Conservation (phyloP, 2,888 invertebrate species). For the Hybos culiciformis region DNA sequence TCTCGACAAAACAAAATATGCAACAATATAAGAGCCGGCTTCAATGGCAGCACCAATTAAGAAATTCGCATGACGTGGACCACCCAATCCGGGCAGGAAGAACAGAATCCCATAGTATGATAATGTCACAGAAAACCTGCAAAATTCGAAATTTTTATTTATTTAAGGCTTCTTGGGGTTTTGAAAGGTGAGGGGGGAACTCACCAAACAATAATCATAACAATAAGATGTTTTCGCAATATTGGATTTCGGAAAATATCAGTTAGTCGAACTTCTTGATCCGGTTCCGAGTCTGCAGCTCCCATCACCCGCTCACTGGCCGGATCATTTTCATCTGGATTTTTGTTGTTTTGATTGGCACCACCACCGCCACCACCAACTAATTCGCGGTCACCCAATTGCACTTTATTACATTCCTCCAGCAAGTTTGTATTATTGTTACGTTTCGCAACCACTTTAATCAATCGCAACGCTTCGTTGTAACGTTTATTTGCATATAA, state of each 20-base stretch:
- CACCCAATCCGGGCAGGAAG: conserved; percentile 32
- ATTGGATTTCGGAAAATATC: conserved; percentile 12
- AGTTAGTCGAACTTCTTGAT: no score
- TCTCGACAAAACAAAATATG: conserved; percentile 29
- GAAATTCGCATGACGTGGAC: conserved; percentile 38
- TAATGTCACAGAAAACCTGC: conserved; percentile 32
- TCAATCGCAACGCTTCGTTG: conserved; percentile 26
- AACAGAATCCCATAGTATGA: conserved; percentile 36
- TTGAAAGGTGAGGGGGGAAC: no score
- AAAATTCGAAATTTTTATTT: background rate
- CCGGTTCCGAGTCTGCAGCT: no score
- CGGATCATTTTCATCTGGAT: background rate
- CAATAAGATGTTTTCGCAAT: conserved; percentile 16
- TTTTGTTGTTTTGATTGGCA: background rate
- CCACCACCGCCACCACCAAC: background rate
- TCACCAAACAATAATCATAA: conserved; percentile 23
- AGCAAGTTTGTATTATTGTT: conserved; percentile 18
- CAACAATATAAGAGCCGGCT: conserved; percentile 31
- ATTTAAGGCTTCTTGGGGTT: background rate
- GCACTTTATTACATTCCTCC: conserved; percentile 12
- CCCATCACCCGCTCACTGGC: conserved; percentile 3
- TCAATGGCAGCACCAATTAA: conserved; percentile 38
- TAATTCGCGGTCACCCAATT: conserved; percentile 2
- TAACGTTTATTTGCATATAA: conserved; percentile 26
- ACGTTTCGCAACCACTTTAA: conserved; percentile 26